phyloP scores from a whole-genome alignment of 1,140 invertebrate species.

The Drosophila asahinai region DNA sequence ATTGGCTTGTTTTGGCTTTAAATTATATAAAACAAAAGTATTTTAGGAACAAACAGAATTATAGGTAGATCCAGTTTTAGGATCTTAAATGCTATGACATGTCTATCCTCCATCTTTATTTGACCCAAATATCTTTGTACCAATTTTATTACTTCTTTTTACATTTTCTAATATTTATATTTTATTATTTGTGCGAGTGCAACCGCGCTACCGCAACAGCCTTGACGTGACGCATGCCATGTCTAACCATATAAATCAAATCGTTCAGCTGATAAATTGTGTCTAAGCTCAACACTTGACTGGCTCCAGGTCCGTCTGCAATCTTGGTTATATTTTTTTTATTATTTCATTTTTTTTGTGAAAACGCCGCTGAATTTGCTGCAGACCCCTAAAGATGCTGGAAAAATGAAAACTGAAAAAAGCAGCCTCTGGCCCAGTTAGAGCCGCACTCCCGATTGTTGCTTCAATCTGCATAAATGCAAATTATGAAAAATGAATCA shows the following conservation, averaged over 20 bases:
- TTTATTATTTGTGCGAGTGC: conserved; percentile 14
- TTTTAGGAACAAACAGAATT: no score
- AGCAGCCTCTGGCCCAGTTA: conserved; percentile 32
- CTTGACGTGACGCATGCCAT: conserved; percentile 72
- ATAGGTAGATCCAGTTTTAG: no score
- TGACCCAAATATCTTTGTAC: not conserved
- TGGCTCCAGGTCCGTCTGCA: conserved; percentile 49
- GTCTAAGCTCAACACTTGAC: conserved; percentile 78
- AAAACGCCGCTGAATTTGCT: conserved; percentile 19
- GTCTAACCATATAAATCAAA: conserved; percentile 81
- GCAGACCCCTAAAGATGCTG: not conserved
- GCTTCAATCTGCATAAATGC: conserved; percentile 68
- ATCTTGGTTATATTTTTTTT: conserved; percentile 10
- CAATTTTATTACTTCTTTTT: not conserved
- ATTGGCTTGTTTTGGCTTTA: no score
- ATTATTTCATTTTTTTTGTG: conserved; percentile 22
- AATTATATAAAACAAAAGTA: no score
- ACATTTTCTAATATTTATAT: not conserved
- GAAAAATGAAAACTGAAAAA: conserved; percentile 26
- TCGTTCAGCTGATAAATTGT: conserved; percentile 81
- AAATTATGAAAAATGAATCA: conserved; percentile 55
- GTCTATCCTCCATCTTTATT: not conserved
- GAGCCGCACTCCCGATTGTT: conserved; percentile 39
- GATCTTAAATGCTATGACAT: no score
- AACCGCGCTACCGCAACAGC: conserved; percentile 21